A percentile compares a stretch with the other conserved stretches of the same genome.
Conservation (phyloP, 2,888 invertebrate species). For the Lycocerus yunnanus region DNA sequence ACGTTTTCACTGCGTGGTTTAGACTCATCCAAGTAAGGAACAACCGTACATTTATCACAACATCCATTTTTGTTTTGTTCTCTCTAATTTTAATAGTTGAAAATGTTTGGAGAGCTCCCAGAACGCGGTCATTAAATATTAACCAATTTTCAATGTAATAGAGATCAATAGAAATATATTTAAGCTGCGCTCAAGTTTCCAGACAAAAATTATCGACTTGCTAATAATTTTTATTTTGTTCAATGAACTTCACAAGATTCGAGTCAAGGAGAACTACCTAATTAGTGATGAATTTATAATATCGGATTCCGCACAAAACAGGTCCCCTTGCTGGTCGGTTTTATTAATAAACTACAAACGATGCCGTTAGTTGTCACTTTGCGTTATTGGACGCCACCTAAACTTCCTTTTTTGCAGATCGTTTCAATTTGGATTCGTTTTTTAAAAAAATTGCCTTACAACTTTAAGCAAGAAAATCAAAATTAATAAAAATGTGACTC, state of each 20-base stretch:
- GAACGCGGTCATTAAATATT: not conserved
- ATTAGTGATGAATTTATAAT: not conserved
- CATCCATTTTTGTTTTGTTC: too few species aligned
- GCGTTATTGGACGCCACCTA: not conserved
- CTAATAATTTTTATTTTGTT: not conserved
- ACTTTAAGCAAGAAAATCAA: not conserved
- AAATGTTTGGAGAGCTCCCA: not conserved
- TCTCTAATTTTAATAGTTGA: not conserved
- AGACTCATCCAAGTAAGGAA: too few species aligned
- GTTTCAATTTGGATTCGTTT: not conserved
- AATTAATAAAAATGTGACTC: slow-evolving; percentile 9
- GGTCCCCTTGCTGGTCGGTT: not conserved
- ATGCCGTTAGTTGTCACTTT: not conserved
- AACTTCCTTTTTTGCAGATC: not conserved
- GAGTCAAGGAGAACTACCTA: not conserved
- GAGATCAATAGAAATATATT: not conserved
- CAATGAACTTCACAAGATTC: not conserved
- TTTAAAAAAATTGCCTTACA: not conserved
- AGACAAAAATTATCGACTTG: not conserved
- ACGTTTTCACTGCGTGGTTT: too few species aligned
- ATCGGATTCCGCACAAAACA: not conserved
- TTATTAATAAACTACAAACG: not conserved
- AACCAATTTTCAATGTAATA: not conserved
- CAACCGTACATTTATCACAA: too few species aligned
- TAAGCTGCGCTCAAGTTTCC: not conserved